Conservation (phyloP, 2,797 vertebrate genomes). For the Cossypha caffra region DNA sequence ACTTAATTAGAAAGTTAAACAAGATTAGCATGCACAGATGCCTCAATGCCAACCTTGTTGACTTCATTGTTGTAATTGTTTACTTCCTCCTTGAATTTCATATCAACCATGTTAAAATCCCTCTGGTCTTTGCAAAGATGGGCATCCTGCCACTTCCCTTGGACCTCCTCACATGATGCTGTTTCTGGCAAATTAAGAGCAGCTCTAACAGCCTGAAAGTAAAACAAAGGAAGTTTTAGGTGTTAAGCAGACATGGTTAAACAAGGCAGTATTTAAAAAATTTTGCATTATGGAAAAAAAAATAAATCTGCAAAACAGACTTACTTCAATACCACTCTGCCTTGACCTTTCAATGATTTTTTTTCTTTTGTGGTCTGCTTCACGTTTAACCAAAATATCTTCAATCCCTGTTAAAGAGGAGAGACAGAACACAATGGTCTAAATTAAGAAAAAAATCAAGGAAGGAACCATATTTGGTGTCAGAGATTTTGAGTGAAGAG, state of each 20-base stretch:
- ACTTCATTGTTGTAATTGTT: constrained; percentile 94
- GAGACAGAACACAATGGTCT: not conserved
- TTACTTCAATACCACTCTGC: constrained; percentile 84
- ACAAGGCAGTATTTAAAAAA: not conserved
- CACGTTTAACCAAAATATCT: constrained; percentile 91
- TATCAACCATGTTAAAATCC: constrained; percentile 92
- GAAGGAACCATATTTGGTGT: not conserved
- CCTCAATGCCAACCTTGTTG: constrained; percentile 85
- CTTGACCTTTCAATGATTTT: constrained; percentile 85
- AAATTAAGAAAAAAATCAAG: not conserved
- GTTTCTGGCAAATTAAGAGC: constrained; percentile 86
- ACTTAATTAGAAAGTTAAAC: not conserved
- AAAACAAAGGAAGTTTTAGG: not conserved
- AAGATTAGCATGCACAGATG: not conserved
- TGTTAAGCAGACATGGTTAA: not conserved
- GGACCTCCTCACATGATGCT: constrained; percentile 78
- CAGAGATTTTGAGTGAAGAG: not conserved
- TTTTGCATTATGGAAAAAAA: not conserved
- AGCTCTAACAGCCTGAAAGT: constrained; percentile 84
- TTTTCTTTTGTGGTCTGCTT: constrained; percentile 84
- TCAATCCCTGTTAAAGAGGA: constrained; percentile 85
- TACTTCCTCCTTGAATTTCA: constrained; percentile 96
- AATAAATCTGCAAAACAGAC: not conserved
- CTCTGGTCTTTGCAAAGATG: constrained; percentile 93
- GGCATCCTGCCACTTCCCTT: constrained; percentile 91